phyloP scores from a whole-genome alignment of 2,797 vertebrate genomes.

The Fundulus diaphanus region DNA sequence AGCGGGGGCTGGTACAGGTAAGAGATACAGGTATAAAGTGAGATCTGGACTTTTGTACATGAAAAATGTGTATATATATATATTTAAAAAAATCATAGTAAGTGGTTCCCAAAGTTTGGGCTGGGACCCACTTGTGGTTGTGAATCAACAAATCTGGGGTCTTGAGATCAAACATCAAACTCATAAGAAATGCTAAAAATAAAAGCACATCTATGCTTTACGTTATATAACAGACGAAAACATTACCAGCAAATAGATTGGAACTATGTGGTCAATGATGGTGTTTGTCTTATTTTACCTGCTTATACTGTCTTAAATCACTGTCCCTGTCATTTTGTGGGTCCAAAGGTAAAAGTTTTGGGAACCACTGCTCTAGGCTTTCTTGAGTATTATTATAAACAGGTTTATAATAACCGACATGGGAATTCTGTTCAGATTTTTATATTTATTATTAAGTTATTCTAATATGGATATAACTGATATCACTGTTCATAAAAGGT shows the following conservation, averaged over 20 bases:
- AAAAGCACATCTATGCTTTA: neutral
- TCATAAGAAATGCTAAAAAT: neutral
- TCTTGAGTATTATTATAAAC: neutral
- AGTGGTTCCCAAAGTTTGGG: neutral
- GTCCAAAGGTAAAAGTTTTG: neutral
- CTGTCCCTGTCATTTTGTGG: too few species aligned
- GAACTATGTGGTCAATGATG: neutral
- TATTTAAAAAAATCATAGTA: neutral
- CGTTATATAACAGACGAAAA: neutral
- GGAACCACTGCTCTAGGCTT: neutral
- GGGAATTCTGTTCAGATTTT: neutral
- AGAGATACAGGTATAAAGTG: neutral
- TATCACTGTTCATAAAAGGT: neutral
- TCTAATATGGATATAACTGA: neutral
- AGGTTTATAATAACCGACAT: neutral
- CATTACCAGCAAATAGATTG: neutral
- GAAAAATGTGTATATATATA: neutral
- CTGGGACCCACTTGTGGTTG: neutral
- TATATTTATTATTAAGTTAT: neutral
- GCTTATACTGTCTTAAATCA: neutral
- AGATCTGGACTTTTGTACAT: neutral
- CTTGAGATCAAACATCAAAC: neutral
- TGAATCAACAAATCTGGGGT: neutral
- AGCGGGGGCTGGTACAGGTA: constrained; percentile 94
- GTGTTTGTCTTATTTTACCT: neutral